Percentiles rank a stretch among this genome's conserved stretches.
phyloP scores from a whole-genome alignment of 2,113 vertebrate genomes.

The Pontoporia blainvillei region DNA sequence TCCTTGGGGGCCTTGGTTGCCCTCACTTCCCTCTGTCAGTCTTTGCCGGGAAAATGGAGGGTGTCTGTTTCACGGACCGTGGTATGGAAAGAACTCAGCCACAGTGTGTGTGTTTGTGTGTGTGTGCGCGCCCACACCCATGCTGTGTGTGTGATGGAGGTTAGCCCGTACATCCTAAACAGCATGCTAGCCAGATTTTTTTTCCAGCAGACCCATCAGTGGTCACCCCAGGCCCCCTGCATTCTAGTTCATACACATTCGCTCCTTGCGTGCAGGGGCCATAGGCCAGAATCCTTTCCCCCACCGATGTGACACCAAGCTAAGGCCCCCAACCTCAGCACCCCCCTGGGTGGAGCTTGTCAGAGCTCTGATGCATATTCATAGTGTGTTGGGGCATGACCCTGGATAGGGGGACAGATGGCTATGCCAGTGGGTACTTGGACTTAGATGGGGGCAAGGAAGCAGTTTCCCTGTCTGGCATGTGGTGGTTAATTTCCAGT shows the following conservation, averaged over 20 bases:
- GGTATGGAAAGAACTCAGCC: background rate
- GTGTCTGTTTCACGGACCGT: background rate
- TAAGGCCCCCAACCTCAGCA: background rate
- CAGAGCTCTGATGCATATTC: background rate
- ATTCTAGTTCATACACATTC: background rate
- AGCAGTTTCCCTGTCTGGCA: background rate
- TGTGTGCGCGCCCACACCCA: background rate
- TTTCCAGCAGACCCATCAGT: background rate
- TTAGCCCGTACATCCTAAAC: background rate
- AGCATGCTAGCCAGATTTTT: background rate
- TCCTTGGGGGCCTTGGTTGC: background rate
- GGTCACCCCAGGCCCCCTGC: background rate
- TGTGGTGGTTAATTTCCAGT: constrained; percentile 13
- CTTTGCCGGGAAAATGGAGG: constrained; percentile 39
- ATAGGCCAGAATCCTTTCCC: background rate
- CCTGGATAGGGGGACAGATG: background rate
- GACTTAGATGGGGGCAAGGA: background rate
- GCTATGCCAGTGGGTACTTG: background rate
- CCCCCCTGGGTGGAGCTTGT: background rate
- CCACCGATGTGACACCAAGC: background rate
- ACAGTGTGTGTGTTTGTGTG: background rate
- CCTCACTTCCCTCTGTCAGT: background rate
- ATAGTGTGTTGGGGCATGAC: background rate
- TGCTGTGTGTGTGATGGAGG: background rate
- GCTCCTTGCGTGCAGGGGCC: background rate